Percentiles rank a stretch among this genome's conserved stretches.
Conservation (phyloP, 2,888 invertebrate genomes). For the Lamellibrachia columna region DNA sequence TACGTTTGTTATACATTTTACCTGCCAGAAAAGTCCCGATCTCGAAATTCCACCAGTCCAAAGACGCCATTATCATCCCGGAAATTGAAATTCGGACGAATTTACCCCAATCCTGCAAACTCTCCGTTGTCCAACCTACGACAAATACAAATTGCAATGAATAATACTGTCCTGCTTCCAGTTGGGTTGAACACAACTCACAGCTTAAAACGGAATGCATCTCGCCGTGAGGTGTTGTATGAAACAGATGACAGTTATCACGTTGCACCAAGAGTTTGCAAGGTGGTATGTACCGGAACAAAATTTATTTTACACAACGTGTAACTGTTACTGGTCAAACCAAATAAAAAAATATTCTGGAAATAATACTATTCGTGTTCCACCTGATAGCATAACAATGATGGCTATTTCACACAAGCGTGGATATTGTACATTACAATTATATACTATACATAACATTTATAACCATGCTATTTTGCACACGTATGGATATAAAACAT, state of each 20-base stretch:
- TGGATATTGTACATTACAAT: too few relatives aligned
- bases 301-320: neutral
- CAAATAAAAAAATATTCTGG: neutral
- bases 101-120: constrained; percentile 41
- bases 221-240: too few relatives aligned
- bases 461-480: neutral
- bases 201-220: too few relatives aligned
- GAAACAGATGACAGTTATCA: too few relatives aligned
- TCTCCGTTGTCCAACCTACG: constrained; percentile 40
- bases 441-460: too few relatives aligned
- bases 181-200: too few relatives aligned
- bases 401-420: neutral
- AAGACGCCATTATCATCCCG: constrained; percentile 45
- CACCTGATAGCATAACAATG: neutral
- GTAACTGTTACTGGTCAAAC: neutral
- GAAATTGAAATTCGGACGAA: constrained; percentile 41
- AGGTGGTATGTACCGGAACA: neutral
- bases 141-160: constrained; percentile 13
- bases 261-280: neutral
- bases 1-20: constrained; percentile 18
- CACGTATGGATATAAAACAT: too few relatives aligned
- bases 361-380: neutral
- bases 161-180: too few relatives aligned
- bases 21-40: constrained; percentile 44
- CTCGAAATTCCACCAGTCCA: constrained; percentile 48